Evolutionary conservation across 1,140 invertebrate genomes (phyloP), one percentile per base, ranked within the genome.

Genomic region (Drosophila teissieri): DNA sequence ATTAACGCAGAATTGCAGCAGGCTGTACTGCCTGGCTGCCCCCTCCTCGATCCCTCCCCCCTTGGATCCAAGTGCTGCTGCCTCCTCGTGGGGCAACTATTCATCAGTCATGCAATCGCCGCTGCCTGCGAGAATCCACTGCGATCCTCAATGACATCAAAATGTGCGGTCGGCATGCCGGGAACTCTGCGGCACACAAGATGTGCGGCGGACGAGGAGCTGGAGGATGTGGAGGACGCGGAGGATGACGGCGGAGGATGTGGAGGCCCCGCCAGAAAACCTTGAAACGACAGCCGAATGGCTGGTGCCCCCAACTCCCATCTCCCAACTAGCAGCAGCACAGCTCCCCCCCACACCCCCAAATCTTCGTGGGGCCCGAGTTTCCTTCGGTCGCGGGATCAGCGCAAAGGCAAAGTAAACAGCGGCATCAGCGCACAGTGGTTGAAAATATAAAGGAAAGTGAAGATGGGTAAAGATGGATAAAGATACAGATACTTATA

Each of bases 91-190:
- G 46, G 46, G 68, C 64, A 67, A 76, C 73, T 69, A 64, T 58
- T 68, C 79, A 77, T 81, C 73, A 67, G 68, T 79, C 68, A 68
- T 73, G 80, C 79, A 76, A 85, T 84, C 76, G 62, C 56, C 51
- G 74, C 34, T 45, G 48, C 61, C 48, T 31, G 31, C 56, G 22
- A 39, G 34, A 39, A 61, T 70, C 51, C 51, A 31, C 51, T 42
- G 82, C 82, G 83, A 86, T 86, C 82, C 80, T 83, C 82, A 86
- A 74, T 86, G 82, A 86, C 82, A 86, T 88, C 81, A 79, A 86
- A 86, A 86, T 88, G 82, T 88, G 79, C 75, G 86, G 69, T 78
- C 78, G 75, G 82, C 82, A 86, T 86, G 82, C 79, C 78, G 58
- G 60, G 63, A 65, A 86, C 82, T 62, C 70, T 46, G 39, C 49